Evolutionary conservation across 2,113 vertebrate genomes (phyloP).

Genomic region (Pteropus alecto): DNA sequence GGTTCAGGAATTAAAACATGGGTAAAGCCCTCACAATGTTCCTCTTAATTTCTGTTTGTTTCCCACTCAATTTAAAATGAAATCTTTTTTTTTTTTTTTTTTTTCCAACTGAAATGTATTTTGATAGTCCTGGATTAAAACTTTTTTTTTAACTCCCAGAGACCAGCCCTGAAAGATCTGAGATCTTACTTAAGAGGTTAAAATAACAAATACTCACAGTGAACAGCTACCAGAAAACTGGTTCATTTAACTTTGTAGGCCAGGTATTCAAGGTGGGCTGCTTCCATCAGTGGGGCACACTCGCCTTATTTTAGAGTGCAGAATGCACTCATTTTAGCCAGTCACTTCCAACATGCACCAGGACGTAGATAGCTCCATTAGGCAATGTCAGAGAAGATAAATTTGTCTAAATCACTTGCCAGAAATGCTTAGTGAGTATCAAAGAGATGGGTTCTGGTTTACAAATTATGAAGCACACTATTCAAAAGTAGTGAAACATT

Average conservation of each 20-base stretch:
- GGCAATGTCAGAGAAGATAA: constrained; percentile 47
- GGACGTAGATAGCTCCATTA: constrained; percentile 16
- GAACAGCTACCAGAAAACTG: not conserved
- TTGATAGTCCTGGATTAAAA: constrained; percentile 20
- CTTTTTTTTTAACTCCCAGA: constrained; percentile 17
- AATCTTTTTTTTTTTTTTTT: not conserved
- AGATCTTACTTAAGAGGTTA: constrained; percentile 16
- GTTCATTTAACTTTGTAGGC: not conserved
- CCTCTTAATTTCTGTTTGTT: constrained; percentile 50
- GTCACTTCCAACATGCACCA: not conserved
- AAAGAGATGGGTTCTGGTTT: constrained; percentile 56
- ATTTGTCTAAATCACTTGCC: constrained; percentile 44
- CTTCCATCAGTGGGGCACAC: not conserved
- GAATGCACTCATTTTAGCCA: not conserved
- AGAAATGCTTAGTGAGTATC: constrained; percentile 57
- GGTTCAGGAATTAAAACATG: not conserved
- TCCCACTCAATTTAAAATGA: not conserved
- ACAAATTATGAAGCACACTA: constrained; percentile 50
- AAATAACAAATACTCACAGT: not conserved
- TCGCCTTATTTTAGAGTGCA: not conserved
- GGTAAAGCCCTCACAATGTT: not conserved
- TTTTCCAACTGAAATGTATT: constrained; percentile 21
- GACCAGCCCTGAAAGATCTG: constrained; percentile 14
- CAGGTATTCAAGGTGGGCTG: not conserved
- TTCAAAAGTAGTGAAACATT: constrained; percentile 46